Evolutionary conservation across 2,113 vertebrate species (phyloP), one percentile per base, ranked within the genome.

Genomic region (Platichthys stellatus): DNA sequence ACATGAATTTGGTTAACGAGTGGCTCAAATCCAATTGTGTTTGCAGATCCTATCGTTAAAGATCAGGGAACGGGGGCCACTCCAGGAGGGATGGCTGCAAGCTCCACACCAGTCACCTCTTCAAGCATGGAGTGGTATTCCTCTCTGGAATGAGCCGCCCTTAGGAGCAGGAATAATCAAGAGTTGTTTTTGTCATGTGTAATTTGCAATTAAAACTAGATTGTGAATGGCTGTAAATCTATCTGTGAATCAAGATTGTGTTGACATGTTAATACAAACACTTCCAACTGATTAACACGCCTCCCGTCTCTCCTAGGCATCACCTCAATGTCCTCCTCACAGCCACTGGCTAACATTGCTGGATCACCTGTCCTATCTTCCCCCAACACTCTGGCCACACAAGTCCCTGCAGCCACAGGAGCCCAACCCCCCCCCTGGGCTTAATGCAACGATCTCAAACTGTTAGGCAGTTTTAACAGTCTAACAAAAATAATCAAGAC

Each of bases 281-380:
- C 13, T 53, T 61, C 9, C 0, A 5, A 70, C 53, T 80, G 11
- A 60, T 56, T 69, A 57, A 76, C 28, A 17, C 11, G 15, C 10
- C 20, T 26, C 14, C 21, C 20, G 5, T 84, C 24, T 75, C 63
- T 74, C 23, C 8, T 84, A 96, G 95, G 95, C 69, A 95, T 96
- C 78, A 92, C 94, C 89, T 95, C 95, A 63, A 94, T 96, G 95
- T 88, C 94, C 74, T 90, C 93, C 72, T 86, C 95, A 45, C 95
- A 96, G 94, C 95, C 95, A 8, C 82, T 95, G 69, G 93, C 93
- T 75, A 93, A 92, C 91, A 94, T 95, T 53, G 94, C 95, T 64
- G 95, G 94, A 69, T 95, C 95, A 11, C 95, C 95, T 0, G 92
- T 95, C 93, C 95, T 96, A 90, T 93, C 95, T 84, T 93, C 94